Evolutionary conservation across 1,140 invertebrate species (phyloP).

Genomic region (Drosophila leontia): DNA sequence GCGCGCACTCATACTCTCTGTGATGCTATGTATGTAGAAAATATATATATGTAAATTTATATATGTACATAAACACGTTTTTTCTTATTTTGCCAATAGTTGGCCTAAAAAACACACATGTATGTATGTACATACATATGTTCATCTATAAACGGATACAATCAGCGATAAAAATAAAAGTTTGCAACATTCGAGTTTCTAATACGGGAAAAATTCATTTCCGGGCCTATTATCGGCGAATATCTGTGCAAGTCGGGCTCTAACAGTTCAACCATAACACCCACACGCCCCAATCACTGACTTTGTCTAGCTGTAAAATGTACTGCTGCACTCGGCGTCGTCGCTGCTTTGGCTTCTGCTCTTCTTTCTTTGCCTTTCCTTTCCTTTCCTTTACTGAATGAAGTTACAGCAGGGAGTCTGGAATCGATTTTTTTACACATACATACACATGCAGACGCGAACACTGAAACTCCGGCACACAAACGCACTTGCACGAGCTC

Average conservation of each 20-base stretch:
- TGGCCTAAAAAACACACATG: conserved; percentile 47
- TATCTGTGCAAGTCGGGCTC: conserved; percentile 38
- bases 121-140: neutral
- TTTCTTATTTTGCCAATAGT: conserved; percentile 39
- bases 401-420: conserved; percentile 79
- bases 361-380: conserved; percentile 24
- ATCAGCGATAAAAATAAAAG: conserved; percentile 50
- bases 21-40: conserved; percentile 23
- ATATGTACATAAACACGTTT: conserved; percentile 70
- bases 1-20: conserved; percentile 25
- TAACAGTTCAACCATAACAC: conserved; percentile 25
- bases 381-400: conserved; percentile 69
- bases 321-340: conserved; percentile 46
- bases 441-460: conserved; percentile 53
- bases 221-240: conserved; percentile 53
- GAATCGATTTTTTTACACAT: conserved; percentile 72
- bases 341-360: conserved; percentile 43
- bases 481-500: conserved; percentile 19
- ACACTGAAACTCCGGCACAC: conserved; percentile 21
- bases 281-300: conserved; percentile 32
- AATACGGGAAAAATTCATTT: conserved; percentile 75
- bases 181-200: conserved; percentile 62
- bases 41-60: conserved; percentile 27
- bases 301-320: conserved; percentile 76
- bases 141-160: conserved; percentile 35